These are phyloP conservation scores for Idaea aversata DNA, from an alignment of 2,888 invertebrate species.

Conservation along the genomic window DNA sequence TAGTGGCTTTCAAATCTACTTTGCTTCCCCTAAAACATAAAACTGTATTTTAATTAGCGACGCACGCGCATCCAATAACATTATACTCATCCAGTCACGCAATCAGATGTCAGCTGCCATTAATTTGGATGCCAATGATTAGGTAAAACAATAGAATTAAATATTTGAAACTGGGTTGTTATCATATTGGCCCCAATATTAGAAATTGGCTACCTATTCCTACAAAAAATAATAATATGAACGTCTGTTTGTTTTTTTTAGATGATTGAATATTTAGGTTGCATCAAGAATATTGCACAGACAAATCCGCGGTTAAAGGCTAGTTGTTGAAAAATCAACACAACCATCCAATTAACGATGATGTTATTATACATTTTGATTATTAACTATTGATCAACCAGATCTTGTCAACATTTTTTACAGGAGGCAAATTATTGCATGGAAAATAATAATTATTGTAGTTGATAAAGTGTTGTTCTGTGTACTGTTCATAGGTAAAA, in stretches of 20 bases:
- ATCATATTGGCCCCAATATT: conserved; percentile 23
- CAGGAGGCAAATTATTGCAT: too few species aligned
- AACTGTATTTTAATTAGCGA: conserved; percentile 25
- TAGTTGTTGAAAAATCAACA: not conserved
- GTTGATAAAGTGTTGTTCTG: too few species aligned
- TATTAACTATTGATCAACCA: not conserved
- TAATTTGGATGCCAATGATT: not conserved
- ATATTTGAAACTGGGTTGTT: not conserved
- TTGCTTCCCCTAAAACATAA: conserved; percentile 12
- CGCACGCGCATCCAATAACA: conserved; percentile 29
- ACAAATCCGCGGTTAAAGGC: too few species aligned
- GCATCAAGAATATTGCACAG: too few species aligned
- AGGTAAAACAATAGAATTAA: not conserved
- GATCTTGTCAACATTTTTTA: conserved; percentile 2
- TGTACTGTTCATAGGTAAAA: too few species aligned
- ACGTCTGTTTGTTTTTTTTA: too few species aligned
- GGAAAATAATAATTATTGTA: too few species aligned
- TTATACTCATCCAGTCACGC: conserved; percentile 26
- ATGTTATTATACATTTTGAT: not conserved
- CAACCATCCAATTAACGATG: not conserved
- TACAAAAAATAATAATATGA: too few species aligned
- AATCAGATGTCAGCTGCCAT: conserved; percentile 9
- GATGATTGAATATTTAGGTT: too few species aligned
- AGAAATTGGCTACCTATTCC: conserved; percentile 23
- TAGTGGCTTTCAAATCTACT: conserved; percentile 7